Evolutionary conservation across 1,140 invertebrate species (phyloP), one percentile per base, ranked within the genome.

Genomic region (Cotesia glomerata): DNA sequence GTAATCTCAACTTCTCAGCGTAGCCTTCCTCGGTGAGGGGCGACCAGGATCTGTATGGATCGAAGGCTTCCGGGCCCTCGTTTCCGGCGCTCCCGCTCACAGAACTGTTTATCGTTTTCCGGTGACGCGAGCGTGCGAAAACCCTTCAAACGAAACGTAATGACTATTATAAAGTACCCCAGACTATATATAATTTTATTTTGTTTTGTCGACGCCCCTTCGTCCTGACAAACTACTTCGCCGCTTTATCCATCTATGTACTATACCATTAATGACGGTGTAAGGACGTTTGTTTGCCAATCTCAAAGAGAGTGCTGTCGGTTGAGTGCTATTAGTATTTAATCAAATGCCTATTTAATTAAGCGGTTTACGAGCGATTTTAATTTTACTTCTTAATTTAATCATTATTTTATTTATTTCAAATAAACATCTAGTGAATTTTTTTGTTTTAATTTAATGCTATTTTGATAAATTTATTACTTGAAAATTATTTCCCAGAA

Each of bases 1-100:
- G 86, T 35, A 96, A 84, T 58, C 92, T 87, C 39, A 95, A 84
- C 84, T 95, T 95, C 80, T 95, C 94, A 36, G 93, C 92, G 79
- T 95, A 95, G 70, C 93, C 94, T 81, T 95, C 94, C 78, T 95
- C 93, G 4, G 92, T 94, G 13, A 97, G 87, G 0, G 94, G 94
- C 7, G 93, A 95, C 91, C 93, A 94, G 7, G 85, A 87, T 76
- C 85, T 82, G 69, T 85, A 87, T 3, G 85, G 85, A 80, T 87
- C 85, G 71, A 86, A 86, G 35, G 80, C 75, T 63, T 89, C 88
- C 5, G 87, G 82, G 26, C 85, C 88, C 32, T 88, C 89, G 69
- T 88, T 88, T 78, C 88, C 87, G 49, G 85, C 81, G 45, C 79
- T 77, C 67, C 81, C 78, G 39, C 82, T 79, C 56, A 85, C 87